Evolutionary conservation across 2,888 invertebrate genomes (phyloP).

Genomic region (Argyresthia albistria): DNA sequence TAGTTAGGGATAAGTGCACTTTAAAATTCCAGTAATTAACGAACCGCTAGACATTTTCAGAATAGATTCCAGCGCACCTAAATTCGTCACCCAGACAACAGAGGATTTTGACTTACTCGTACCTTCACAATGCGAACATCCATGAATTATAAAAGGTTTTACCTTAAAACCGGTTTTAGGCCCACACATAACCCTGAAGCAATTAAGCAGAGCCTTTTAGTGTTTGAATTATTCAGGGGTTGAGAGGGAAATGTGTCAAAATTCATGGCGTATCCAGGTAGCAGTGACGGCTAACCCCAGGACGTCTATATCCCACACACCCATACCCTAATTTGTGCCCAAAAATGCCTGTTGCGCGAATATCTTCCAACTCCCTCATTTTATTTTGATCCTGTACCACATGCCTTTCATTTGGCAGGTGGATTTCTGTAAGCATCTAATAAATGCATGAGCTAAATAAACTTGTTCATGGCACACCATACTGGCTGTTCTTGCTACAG

Average conservation of each 20-base stretch:
- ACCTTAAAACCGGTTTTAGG: conserved; percentile 8
- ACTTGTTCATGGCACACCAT: no score
- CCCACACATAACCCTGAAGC: conserved; percentile 9
- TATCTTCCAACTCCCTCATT: no score
- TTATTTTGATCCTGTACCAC: no score
- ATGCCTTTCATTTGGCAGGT: no score
- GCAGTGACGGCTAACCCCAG: not conserved
- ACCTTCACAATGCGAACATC: conserved; percentile 6
- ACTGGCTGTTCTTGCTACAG: no score
- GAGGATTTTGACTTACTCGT: not conserved
- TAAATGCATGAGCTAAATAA: no score
- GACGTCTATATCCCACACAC: not conserved
- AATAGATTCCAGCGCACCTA: not conserved
- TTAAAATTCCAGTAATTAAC: no score
- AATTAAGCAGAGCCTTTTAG: conserved; percentile 13
- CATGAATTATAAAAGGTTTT: conserved; percentile 8
- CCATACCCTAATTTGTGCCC: not conserved
- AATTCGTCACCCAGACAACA: not conserved
- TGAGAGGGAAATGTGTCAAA: conserved; percentile 10
- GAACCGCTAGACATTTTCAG: no score
- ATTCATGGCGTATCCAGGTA: conserved; percentile 6
- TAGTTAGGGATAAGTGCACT: no score
- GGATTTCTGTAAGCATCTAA: no score
- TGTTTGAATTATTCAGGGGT: conserved; percentile 9
- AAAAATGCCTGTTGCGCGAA: no score